phyloP scores from a whole-genome alignment of 2,888 invertebrate species.

The Osmoderma eremita region DNA sequence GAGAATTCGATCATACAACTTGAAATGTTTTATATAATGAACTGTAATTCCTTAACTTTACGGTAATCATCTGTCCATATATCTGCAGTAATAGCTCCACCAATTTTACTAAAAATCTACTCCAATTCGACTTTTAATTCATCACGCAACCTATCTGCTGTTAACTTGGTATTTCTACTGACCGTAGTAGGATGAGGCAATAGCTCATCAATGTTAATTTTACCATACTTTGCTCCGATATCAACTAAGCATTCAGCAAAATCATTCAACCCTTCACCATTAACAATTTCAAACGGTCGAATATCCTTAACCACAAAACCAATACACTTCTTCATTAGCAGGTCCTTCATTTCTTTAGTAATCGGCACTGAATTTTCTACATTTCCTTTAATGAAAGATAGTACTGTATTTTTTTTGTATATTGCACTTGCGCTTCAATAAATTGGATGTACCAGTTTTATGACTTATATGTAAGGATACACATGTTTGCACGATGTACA shows the following conservation, averaged over 20 bases:
- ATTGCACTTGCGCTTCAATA: neutral
- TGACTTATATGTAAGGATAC: neutral
- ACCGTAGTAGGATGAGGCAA: no score
- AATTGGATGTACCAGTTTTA: neutral
- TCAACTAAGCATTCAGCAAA: no score
- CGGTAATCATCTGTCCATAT: neutral
- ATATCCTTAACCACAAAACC: neutral
- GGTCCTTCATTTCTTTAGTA: no score
- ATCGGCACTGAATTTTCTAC: no score
- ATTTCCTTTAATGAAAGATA: neutral
- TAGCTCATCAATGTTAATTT: no score
- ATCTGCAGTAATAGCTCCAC: no score
- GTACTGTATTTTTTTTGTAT: neutral
- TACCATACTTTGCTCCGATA: neutral
- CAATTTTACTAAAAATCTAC: neutral
- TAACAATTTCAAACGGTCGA: neutral
- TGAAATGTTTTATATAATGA: neutral
- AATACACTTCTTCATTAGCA: no score
- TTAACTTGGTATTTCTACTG: no score
- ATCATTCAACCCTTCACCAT: constrained; percentile 1
- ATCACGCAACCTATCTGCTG: no score
- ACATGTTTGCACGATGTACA: neutral
- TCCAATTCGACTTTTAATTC: no score
- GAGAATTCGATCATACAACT: neutral
- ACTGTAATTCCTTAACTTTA: neutral